phyloP scores from a whole-genome alignment of 2,113 vertebrate genomes.

The Nothocercus nigrocapillus region DNA sequence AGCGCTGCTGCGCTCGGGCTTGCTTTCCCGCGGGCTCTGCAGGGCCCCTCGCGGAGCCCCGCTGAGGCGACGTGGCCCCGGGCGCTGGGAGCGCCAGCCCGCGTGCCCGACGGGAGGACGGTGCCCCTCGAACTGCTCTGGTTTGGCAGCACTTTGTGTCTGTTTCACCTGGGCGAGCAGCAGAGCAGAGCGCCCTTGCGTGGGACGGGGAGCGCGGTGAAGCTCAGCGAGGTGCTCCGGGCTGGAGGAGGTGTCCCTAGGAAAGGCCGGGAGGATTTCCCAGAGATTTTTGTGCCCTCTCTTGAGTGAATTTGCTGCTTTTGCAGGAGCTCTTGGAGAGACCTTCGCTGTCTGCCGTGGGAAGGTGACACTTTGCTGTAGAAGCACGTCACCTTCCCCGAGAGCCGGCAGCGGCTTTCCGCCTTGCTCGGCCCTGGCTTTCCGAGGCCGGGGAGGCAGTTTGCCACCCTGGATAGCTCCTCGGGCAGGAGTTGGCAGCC shows the following conservation, averaged over 20 bases:
- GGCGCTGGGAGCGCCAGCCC: background rate
- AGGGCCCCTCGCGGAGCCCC: no score
- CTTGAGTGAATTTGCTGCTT: background rate
- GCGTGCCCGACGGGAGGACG: background rate
- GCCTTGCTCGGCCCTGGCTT: background rate
- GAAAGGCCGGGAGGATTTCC: background rate
- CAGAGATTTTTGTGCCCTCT: background rate
- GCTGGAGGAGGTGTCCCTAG: background rate
- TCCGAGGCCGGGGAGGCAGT: background rate
- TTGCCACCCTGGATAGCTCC: slow-evolving; percentile 44
- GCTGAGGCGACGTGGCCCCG: background rate
- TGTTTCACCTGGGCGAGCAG: background rate
- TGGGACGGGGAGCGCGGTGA: background rate
- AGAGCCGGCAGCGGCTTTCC: fast-evolving
- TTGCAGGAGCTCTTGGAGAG: background rate
- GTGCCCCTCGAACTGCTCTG: background rate
- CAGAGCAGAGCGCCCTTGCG: background rate
- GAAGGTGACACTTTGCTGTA: background rate
- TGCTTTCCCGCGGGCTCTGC: background rate
- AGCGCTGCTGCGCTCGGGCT: background rate
- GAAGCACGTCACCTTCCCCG: fast-evolving
- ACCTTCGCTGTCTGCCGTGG: background rate
- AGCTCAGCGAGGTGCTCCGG: background rate
- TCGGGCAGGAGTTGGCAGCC: fast-evolving
- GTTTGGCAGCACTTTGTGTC: background rate